These are phyloP conservation scores for Tapirus indicus DNA, from an alignment of 2,797 vertebrate species.

Conservation along the genomic window DNA sequence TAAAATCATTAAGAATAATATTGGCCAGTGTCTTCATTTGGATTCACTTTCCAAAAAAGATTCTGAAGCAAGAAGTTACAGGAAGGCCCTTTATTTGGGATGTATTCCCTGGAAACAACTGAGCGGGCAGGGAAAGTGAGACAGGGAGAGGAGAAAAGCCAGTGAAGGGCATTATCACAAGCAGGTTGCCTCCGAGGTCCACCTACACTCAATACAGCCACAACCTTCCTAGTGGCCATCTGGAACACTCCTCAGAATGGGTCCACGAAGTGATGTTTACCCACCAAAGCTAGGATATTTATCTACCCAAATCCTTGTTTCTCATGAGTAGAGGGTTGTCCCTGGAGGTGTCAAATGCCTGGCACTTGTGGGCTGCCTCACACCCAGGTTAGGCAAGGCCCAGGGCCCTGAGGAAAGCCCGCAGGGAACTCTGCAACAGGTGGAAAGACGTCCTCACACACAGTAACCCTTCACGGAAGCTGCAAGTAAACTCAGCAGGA, in stretches of 20 bases:
- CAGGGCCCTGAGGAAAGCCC: background rate
- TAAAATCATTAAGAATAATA: background rate
- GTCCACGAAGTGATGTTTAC: background rate
- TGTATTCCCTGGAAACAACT: background rate
- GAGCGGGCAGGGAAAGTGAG: background rate
- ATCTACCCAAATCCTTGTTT: background rate
- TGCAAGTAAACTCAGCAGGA: background rate
- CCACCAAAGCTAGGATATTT: background rate
- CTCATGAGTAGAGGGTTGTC: background rate
- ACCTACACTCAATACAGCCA: background rate
- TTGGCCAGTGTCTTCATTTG: background rate
- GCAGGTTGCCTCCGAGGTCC: background rate
- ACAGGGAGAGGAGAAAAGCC: background rate
- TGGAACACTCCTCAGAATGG: background rate
- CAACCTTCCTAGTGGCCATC: background rate
- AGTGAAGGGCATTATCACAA: fast-evolving
- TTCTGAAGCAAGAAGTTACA: background rate
- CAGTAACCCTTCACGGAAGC: background rate
- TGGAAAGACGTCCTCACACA: fast-evolving
- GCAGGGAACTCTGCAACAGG: background rate
- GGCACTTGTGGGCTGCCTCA: background rate
- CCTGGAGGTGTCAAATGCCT: background rate
- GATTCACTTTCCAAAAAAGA: background rate
- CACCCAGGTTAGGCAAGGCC: fast-evolving
- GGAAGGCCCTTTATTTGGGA: background rate